Evolutionary conservation across 2,888 invertebrate genomes (phyloP), one percentile per base, ranked within the genome.

Genomic region (Thereva unica): DNA sequence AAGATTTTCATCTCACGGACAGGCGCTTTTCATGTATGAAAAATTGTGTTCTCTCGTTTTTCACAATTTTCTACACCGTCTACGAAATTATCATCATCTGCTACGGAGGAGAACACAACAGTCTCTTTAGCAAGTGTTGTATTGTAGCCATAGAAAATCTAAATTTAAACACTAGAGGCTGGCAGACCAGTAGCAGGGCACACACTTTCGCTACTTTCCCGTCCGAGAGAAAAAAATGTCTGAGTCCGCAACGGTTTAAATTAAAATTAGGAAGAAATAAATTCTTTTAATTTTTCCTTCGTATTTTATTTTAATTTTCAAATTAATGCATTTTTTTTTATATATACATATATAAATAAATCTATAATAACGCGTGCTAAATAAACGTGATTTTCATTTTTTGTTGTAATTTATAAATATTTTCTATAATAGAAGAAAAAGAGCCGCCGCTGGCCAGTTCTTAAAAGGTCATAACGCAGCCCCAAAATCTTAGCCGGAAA

Each of bases 141-240:
- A 41, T 8, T 61, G 5, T 50, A 50, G 49, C 49, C 50, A 10
- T 61, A 49, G 10, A 61, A 10, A 50, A 50, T 47, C 61, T 61
- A 61, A 61, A 61, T 40, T 61, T 61, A 61, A 61, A 61, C 61
- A 59, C 35, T 50, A 50, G 40, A 34, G 61, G 61, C 50, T 41
- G 61, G 61, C 49, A 38, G 61, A 61, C 50, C 40, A 38, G 61
- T 45, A 61, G 61, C 37, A 23, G 23, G 23, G 23, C 23, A 40
- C 41, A 47, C 37, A 61, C 41, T 61, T 50, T 61, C 50, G 61
- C 49, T 38, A 41, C 61, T 61, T 50, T 61, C 61, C 61, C 61
- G 50, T 61, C 61, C 61, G 61, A 49, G 41, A 61, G 61, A 40
- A 61, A 23, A 23, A 61, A 50, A 61, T 61, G 61, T 61, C 61